These are phyloP conservation scores for Drosophila aldrichi DNA, from an alignment of 2,888 invertebrate genomes.

Conservation along the genomic window DNA sequence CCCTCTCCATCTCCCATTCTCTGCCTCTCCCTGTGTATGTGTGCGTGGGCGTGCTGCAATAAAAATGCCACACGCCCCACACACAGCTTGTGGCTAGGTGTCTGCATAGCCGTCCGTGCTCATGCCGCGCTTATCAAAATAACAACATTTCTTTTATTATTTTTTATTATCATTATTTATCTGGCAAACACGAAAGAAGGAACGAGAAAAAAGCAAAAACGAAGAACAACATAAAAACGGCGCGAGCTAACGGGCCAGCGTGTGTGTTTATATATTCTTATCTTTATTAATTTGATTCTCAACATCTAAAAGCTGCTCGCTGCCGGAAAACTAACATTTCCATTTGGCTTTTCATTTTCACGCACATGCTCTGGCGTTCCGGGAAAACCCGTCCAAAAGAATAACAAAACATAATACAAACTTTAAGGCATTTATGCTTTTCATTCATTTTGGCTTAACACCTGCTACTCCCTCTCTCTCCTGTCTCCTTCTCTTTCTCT, in stretches of 20 bases:
- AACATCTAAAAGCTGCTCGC: conserved; percentile 35
- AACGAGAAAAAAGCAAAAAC: not conserved
- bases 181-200: conserved; percentile 10
- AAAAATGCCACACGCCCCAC: conserved; percentile 54
- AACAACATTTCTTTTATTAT: conserved; percentile 48
- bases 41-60: conserved; percentile 50
- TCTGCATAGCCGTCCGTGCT: conserved; percentile 37
- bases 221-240: not conserved
- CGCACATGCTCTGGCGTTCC: conserved; percentile 11
- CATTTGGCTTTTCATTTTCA: conserved; percentile 33
- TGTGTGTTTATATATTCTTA: conserved; percentile 43
- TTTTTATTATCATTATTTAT: conserved; percentile 48
- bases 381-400: conserved; percentile 7
- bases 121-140: conserved; percentile 56
- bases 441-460: conserved; percentile 29
- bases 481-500: not conserved
- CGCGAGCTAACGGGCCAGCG: not conserved
- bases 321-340: conserved; percentile 18
- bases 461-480: conserved; percentile 21
- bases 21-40: not conserved
- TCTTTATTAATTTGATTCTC: conserved; percentile 51
- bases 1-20: not conserved
- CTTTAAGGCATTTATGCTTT: conserved; percentile 32
- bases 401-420: conserved; percentile 30
- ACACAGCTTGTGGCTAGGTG: conserved; percentile 48